A percentile compares a stretch with the other conserved stretches of the same genome.
Conservation (phyloP, 2,888 invertebrate species). For the Phlogophora meticulosa region DNA sequence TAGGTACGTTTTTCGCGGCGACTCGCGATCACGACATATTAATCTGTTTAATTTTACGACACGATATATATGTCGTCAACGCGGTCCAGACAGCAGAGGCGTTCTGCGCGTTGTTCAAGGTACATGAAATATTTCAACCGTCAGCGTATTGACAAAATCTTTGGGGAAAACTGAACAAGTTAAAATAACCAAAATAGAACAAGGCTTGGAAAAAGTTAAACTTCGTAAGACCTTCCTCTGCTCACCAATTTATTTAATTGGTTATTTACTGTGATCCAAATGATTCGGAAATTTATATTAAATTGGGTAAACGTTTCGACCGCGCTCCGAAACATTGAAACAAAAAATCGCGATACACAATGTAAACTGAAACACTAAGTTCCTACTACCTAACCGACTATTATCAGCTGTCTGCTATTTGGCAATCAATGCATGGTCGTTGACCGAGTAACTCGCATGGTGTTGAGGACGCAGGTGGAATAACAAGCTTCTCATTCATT, state of each 20-base stretch:
- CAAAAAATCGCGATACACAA: background rate
- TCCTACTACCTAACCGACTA: conserved; percentile 30
- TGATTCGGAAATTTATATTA: conserved; percentile 12
- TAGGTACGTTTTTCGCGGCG: background rate
- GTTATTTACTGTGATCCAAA: conserved; percentile 12
- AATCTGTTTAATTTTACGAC: conserved; percentile 34
- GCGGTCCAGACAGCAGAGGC: conserved; percentile 43
- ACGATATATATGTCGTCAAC: conserved; percentile 41
- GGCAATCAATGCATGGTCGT: conserved; percentile 68
- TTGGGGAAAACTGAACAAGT: conserved; percentile 22
- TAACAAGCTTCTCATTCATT: conserved; percentile 57
- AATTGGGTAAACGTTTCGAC: conserved; percentile 19
- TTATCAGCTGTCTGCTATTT: conserved; percentile 66
- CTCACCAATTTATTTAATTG: conserved; percentile 23
- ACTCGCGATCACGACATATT: conserved; percentile 14
- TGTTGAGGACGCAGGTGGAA: conserved; percentile 58
- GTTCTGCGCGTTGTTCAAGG: conserved; percentile 32
- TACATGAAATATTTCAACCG: conserved; percentile 35
- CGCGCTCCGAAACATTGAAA: background rate
- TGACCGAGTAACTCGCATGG: conserved; percentile 66
- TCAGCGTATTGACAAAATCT: conserved; percentile 26
- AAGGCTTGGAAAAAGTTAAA: background rate
- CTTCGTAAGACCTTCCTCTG: conserved; percentile 3
- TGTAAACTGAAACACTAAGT: conserved; percentile 19
- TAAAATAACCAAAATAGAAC: conserved; percentile 21